Conservation (phyloP, 2,888 invertebrate species). For the Lamellibrachia columna region DNA sequence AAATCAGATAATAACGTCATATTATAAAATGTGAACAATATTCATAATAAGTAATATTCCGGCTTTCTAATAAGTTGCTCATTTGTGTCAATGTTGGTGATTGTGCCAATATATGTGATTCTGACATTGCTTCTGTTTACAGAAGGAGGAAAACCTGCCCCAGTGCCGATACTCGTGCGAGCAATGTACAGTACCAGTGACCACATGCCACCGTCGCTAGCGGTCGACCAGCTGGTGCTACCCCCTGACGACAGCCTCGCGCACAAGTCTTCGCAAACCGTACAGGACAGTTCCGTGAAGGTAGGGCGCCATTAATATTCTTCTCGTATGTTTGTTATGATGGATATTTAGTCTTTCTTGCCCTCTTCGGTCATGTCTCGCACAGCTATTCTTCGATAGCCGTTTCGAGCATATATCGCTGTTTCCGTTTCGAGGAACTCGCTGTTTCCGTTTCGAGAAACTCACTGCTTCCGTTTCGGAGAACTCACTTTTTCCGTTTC, state of each 20-base stretch:
- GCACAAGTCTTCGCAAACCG: neutral
- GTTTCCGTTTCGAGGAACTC: too few species aligned
- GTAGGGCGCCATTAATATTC: neutral
- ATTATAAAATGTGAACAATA: too few species aligned
- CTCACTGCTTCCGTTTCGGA: too few species aligned
- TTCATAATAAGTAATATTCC: too few species aligned
- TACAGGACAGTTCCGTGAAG: neutral
- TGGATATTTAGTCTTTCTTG: neutral
- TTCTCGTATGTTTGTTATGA: neutral
- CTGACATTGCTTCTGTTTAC: neutral
- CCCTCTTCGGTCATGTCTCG: too few species aligned
- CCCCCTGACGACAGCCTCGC: neutral
- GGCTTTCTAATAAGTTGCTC: too few species aligned
- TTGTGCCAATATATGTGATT: neutral
- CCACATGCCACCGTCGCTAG: neutral
- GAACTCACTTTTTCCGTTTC: too few species aligned
- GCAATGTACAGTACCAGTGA: neutral
- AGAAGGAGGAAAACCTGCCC: neutral
- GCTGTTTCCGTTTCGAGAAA: too few species aligned
- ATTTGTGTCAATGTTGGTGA: neutral
- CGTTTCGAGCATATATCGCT: too few species aligned
- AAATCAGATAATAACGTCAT: too few species aligned
- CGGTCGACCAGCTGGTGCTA: neutral
- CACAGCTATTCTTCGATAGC: too few species aligned
- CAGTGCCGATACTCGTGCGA: neutral